Evolutionary conservation across 1,140 invertebrate species (phyloP).

Genomic region (Trichoplusia ni): DNA sequence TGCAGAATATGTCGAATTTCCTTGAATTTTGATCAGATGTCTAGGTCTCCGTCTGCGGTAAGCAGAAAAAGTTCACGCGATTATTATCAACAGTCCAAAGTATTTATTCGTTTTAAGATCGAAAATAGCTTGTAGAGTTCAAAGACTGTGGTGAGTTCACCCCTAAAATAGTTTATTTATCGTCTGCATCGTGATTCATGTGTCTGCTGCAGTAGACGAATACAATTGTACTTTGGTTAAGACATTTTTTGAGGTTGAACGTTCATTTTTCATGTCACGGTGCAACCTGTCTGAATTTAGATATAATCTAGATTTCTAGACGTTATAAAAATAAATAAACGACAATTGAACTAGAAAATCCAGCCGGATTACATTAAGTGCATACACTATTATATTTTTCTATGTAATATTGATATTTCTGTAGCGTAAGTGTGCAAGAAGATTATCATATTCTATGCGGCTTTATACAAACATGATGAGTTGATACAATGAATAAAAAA

Average conservation of each 20-base stretch:
- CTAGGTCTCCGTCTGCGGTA: conserved; percentile 59
- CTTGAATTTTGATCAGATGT: conserved; percentile 77
- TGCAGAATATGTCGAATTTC: conserved; percentile 77
- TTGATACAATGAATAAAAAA: conserved; percentile 1
- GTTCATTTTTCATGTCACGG: conserved; percentile 43
- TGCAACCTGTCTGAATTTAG: conserved; percentile 21
- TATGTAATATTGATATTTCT: too few relatives aligned
- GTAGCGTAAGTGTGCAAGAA: not conserved
- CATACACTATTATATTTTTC: too few relatives aligned
- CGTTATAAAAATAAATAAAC: too few relatives aligned
- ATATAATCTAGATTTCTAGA: too few relatives aligned
- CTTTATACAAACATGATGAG: not conserved
- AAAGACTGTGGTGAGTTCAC: conserved; percentile 45
- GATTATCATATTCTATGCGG: not conserved
- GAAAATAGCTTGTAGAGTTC: conserved; percentile 44
- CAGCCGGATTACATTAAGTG: too few relatives aligned
- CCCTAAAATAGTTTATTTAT: conserved; percentile 63
- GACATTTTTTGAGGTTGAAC: conserved; percentile 40
- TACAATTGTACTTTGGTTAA: conserved; percentile 46
- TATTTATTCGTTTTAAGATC: conserved; percentile 6
- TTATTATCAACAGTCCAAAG: conserved; percentile 23
- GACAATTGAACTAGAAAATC: too few relatives aligned
- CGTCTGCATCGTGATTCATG: conserved; percentile 74
- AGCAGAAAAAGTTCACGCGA: conserved; percentile 40
- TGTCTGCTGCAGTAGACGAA: conserved; percentile 76